Evolutionary conservation across 2,797 vertebrate species (phyloP).

Genomic region (Tapera naevia): DNA sequence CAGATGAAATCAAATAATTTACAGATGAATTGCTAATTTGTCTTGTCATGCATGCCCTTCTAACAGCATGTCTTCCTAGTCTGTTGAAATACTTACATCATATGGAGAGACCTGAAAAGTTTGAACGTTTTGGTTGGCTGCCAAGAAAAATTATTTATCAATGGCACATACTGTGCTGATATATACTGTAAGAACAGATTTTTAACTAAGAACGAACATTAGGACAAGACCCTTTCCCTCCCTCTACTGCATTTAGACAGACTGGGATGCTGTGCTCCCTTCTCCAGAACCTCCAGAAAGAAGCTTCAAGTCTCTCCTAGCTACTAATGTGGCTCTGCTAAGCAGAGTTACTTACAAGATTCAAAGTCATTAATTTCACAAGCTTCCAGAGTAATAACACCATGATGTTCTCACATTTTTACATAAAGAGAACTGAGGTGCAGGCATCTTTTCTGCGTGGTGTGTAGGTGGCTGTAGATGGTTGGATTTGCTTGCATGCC

Average conservation of each 20-base stretch:
- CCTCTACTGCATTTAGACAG: conserved; percentile 6
- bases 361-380: background rate
- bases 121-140: conserved; percentile 48
- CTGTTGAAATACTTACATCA: conserved; percentile 39
- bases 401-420: background rate
- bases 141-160: conserved; percentile 58
- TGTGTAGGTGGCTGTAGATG: background rate
- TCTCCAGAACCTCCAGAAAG: background rate
- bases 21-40: conserved; percentile 48
- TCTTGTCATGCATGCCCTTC: conserved; percentile 15
- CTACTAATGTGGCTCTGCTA: background rate
- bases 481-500: background rate
- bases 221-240: conserved; percentile 52
- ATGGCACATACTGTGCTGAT: conserved; percentile 26
- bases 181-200: conserved; percentile 47
- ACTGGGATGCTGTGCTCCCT: background rate
- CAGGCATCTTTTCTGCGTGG: background rate
- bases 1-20: conserved; percentile 56
- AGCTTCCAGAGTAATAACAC: background rate
- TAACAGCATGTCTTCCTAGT: conserved; percentile 29
- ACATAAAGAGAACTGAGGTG: background rate
- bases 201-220: conserved; percentile 27
- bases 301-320: background rate
- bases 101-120: conserved; percentile 51
- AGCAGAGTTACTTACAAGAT: background rate